Evolutionary conservation across 2,797 vertebrate genomes (phyloP).

Genomic region (Morelia viridis): DNA sequence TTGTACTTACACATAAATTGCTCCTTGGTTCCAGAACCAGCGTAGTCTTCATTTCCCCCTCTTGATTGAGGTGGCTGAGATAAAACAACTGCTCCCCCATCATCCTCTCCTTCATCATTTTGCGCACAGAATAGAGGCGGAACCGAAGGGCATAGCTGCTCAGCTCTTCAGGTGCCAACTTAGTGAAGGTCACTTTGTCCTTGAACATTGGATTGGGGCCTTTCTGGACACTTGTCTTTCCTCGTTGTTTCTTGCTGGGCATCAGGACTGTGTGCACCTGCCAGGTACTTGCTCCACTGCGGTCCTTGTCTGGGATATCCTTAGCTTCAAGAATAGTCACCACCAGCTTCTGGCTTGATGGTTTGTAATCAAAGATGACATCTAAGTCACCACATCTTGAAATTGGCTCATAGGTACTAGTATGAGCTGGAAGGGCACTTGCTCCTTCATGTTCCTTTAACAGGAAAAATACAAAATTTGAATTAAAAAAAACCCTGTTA

Average conservation of each 20-base stretch:
- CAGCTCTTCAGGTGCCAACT: constrained; percentile 81
- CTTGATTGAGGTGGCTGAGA: constrained; percentile 76
- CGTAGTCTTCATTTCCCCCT: constrained; percentile 76
- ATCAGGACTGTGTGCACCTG: constrained; percentile 90
- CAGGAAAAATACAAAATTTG: constrained; percentile 32
- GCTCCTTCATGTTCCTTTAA: constrained; percentile 73
- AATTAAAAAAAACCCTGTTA: not conserved
- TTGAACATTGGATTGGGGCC: constrained; percentile 83
- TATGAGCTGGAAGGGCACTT: constrained; percentile 51
- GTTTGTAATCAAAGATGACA: constrained; percentile 81
- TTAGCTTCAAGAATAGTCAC: constrained; percentile 82
- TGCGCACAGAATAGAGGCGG: constrained; percentile 87
- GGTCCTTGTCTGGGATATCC: constrained; percentile 88
- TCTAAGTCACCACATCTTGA: constrained; percentile 89
- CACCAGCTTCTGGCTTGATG: constrained; percentile 80
- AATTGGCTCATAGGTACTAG: constrained; percentile 73
- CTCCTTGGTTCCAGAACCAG: constrained; percentile 89
- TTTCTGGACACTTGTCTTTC: constrained; percentile 84
- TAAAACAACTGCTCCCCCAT: constrained; percentile 91
- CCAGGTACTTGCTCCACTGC: constrained; percentile 88
- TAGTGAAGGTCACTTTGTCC: constrained; percentile 86
- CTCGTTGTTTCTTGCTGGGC: constrained; percentile 89
- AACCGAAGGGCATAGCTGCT: constrained; percentile 82
- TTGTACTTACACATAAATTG: constrained; percentile 85
- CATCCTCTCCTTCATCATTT: constrained; percentile 87